Base-by-base conservation (phyloP, 92 coral and sea anemone genomes). In the Montipora capitata region DNA sequence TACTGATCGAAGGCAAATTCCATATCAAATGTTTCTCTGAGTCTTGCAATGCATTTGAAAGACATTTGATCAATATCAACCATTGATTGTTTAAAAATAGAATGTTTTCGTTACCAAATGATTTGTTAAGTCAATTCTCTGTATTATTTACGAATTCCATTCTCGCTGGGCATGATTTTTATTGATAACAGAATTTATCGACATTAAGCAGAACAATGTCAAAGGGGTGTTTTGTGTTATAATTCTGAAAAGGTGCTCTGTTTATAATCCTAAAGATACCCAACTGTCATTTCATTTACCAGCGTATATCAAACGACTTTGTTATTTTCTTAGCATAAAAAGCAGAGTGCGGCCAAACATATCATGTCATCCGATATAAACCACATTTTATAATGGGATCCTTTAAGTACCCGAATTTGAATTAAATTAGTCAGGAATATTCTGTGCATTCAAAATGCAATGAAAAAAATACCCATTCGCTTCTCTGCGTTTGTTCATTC, bases 121-220 rank as follows among this genome's bases (percentile, higher is more conserved):
- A 68, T 86, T 85, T 80, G 78, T 80, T 88, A 82, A 67, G 84
- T 89, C 79, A 76, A 68, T 69, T 84, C 84, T 81, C 56, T 76
- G 79, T 67, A 91, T 79, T 86, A 87, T 91, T 91, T 91, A 80
- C 79, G 94, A 87, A 91, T 91, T 86, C 94, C 94, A 75, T 52
- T 38, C 72, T 91, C 94, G 76, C 92, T 54, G 77, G 66, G 94
- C 69, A 80, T 70, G 89, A 91, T 87, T 67, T 27, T 51, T 43
- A 67, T 44, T 43, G 94, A 90, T 90, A 90, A 85, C 94, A 90
- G 71, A 59, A 72, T 72, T 82, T 68, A 14, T 68, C 52, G 87
- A 83, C 72, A 83, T 43, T 35, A 61, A 72, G 73, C 79, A 83
- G 80, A 61, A 18, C 79, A 18, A 57, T 56, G 68, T 56, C 77